A percentile compares a stretch with the other conserved stretches of the same genome.
Conservation (phyloP, 2,797 vertebrate genomes). For the Dicrostonyx torquatus region DNA sequence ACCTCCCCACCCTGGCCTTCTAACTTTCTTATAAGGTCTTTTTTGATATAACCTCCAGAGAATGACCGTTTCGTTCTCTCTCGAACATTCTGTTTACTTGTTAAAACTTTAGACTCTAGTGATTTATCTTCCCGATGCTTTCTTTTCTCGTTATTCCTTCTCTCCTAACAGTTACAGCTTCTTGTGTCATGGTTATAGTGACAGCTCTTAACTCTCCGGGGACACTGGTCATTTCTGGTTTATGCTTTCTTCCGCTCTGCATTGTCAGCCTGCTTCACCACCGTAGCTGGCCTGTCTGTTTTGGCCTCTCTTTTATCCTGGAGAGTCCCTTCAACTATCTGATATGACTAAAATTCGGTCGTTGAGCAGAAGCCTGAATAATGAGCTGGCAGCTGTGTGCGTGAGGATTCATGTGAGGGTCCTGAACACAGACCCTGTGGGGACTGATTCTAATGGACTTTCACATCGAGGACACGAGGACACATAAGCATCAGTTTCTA, state of each 20-base stretch:
- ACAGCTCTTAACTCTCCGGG: conserved; percentile 38
- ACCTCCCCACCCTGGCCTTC: no score
- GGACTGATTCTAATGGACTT: neutral
- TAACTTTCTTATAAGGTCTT: conserved; percentile 15
- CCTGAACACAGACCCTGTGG: no score
- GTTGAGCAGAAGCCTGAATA: neutral
- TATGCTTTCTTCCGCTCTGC: conserved; percentile 10
- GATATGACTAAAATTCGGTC: neutral
- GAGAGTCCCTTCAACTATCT: neutral
- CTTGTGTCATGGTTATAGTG: neutral
- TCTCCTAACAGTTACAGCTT: neutral
- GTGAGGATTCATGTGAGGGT: accelerated
- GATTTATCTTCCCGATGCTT: conserved; percentile 55
- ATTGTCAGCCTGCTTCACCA: neutral
- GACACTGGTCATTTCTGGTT: neutral
- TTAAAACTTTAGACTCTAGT: neutral
- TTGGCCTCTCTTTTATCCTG: neutral
- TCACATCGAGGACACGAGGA: neutral
- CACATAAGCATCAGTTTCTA: neutral
- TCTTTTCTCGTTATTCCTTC: conserved; percentile 12
- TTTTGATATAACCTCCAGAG: neutral
- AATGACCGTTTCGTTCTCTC: conserved; percentile 48
- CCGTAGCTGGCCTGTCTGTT: neutral
- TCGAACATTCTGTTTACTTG: conserved; percentile 28
- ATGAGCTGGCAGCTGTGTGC: neutral